A percentile compares a stretch with the other conserved stretches of the same genome.
These are phyloP conservation scores for Vultur gryphus DNA, from an alignment of 2,797 vertebrate genomes.

Conservation along the genomic window DNA sequence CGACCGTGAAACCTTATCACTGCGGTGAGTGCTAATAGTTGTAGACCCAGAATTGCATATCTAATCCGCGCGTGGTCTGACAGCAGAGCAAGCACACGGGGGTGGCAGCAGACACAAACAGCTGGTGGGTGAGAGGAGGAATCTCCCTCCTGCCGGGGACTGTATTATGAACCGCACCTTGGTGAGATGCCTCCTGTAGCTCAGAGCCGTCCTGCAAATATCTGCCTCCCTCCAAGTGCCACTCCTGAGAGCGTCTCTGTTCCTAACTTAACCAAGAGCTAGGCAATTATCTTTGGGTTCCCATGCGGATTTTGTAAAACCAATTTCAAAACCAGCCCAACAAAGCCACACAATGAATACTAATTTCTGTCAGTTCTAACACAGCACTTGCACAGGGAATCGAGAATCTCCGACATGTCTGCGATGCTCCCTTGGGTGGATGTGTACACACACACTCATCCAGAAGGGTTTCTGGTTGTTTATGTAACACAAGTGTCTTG, in stretches of 20 bases:
- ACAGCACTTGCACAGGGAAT: background rate
- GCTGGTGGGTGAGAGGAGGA: background rate
- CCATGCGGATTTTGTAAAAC: background rate
- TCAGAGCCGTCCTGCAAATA: background rate
- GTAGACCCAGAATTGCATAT: background rate
- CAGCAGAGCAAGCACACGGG: background rate
- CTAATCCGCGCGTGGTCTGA: background rate
- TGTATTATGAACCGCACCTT: background rate
- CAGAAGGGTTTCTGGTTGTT: conserved; percentile 8
- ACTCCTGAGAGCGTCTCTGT: background rate
- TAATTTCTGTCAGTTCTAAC: background rate
- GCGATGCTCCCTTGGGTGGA: background rate
- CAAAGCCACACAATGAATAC: background rate
- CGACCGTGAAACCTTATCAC: accelerated
- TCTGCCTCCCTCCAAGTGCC: background rate
- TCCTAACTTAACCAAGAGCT: background rate
- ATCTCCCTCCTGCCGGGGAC: background rate
- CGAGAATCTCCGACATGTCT: background rate
- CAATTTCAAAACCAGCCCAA: background rate
- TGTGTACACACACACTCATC: background rate
- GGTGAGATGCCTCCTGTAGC: background rate
- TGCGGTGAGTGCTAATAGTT: background rate
- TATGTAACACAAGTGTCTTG: background rate
- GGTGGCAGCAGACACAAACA: background rate
- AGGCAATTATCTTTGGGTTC: background rate